Conservation (phyloP, 2,113 vertebrate genomes). For the Arizona elegans region DNA sequence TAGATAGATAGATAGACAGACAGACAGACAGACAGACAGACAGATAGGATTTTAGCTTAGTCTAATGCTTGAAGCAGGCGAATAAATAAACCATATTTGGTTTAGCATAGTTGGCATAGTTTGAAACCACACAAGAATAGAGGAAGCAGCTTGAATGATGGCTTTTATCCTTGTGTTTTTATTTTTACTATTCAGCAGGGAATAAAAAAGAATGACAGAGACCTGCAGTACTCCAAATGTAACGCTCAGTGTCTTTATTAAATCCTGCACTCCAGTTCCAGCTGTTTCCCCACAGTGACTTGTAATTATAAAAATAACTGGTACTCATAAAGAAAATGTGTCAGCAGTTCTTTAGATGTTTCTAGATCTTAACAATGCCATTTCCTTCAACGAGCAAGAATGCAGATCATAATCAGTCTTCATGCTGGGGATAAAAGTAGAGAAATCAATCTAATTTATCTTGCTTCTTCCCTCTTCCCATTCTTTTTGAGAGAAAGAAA, state of each 20-base stretch:
- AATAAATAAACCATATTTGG: not conserved
- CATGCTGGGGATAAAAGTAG: not conserved
- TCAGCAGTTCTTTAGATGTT: not conserved
- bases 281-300: not conserved
- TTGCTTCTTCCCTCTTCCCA: not conserved
- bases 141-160: not conserved
- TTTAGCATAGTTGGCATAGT: not conserved
- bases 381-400: not conserved
- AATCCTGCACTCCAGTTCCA: not conserved
- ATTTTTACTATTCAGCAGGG: not conserved
- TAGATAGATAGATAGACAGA: no score
- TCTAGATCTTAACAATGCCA: not conserved
- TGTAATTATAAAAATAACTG: conserved; percentile 7
- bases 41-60: not conserved
- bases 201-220: not conserved
- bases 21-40: no score
- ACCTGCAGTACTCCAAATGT: not conserved
- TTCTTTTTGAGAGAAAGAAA: not conserved
- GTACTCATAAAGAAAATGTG: not conserved
- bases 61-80: not conserved
- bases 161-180: not conserved
- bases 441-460: conserved; percentile 13
- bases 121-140: not conserved
- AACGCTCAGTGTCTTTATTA: not conserved
- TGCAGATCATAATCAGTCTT: not conserved